Base-by-base conservation (phyloP, 1,140 invertebrate genomes). In the Saccostrea glomerata region DNA sequence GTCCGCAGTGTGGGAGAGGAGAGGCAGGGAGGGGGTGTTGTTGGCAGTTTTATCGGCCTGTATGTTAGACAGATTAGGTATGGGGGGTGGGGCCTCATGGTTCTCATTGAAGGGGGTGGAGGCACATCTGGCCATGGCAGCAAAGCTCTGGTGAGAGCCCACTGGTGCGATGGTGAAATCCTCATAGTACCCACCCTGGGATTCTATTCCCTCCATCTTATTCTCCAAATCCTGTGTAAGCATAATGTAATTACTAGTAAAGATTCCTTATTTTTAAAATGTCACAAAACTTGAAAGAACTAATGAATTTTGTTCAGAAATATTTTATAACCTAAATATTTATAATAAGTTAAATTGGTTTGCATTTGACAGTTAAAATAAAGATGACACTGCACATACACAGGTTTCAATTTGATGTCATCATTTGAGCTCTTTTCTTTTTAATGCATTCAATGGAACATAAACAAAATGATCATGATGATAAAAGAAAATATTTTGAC, bases 141-240 rank as follows among this genome's bases (percentile, higher is more conserved):
- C 92, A 90, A 94, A 94, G 40, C 91, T 93, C 30, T 90, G 91
- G 66, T 92, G 92, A 17, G 92, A 93, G 20, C 93, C 91, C 15
- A 92, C 88, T 60, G 92, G 90, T 23, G 92, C 92, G 2, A 94
- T 86, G 2, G 94, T 94, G n/a, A 92, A 89, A 73, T 94, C 93
- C 83, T 92, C 87, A 13, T 25, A 25, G n/a, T 63, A 63, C 47
- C 90, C 89, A 17, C 90, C 90, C 23, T 90, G 90, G 9, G 89
- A 90, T 84, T 92, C 92, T 11, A 92, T 91, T 13, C 84, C 87
- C 13, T 93, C 92, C 85, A 90, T 88, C 20, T 86, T 87, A 30
- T 55, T 85, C 20, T 87, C 86, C 82, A 83, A 60, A 20, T 89
- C 88, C 85, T 86, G 77, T 70, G 23, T 23, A 85, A 82, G 13